Conservation (phyloP, 2,888 invertebrate species). For the Ligdia adustata region DNA sequence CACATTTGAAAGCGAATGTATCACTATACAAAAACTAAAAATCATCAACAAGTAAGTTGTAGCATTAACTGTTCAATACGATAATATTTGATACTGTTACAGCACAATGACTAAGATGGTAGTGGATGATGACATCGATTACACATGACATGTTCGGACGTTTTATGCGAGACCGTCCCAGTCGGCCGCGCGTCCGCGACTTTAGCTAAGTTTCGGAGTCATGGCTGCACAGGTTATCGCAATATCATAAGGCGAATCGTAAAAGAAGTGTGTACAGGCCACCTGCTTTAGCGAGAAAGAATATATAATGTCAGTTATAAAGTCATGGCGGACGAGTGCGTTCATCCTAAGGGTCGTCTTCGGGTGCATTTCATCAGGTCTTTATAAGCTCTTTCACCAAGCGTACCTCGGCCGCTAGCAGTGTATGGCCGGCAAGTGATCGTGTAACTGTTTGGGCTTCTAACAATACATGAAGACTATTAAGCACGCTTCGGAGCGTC, state of each 20-base stretch:
- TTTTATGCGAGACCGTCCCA: slow-evolving; percentile 35
- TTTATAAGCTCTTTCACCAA: slow-evolving; percentile 61
- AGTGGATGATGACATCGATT: slow-evolving; percentile 64
- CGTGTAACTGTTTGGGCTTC: slow-evolving; percentile 52
- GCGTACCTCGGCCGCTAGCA: slow-evolving; percentile 61
- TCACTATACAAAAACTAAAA: slow-evolving; percentile 82
- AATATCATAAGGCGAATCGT: slow-evolving; percentile 35
- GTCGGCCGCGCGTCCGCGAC: slow-evolving; percentile 16
- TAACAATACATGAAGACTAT: slow-evolving; percentile 60
- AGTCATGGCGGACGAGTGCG: slow-evolving; percentile 29
- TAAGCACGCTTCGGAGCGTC: slow-evolving; percentile 64
- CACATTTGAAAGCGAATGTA: slow-evolving; percentile 83
- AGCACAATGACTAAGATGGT: slow-evolving; percentile 78
- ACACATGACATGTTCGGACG: slow-evolving; percentile 61
- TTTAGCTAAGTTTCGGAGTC: slow-evolving; percentile 21
- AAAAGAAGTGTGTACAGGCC: slow-evolving; percentile 32
- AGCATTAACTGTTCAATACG: slow-evolving; percentile 80
- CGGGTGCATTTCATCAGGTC: slow-evolving; percentile 54
- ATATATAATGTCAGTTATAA: slow-evolving; percentile 39
- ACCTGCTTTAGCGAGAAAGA: slow-evolving; percentile 46
- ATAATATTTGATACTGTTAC: slow-evolving; percentile 71
- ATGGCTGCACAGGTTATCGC: slow-evolving; percentile 33
- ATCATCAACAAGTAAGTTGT: slow-evolving; percentile 78
- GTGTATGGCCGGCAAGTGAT: slow-evolving; percentile 50
- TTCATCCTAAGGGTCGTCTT: slow-evolving; percentile 45